Conservation (phyloP, 2,797 vertebrate genomes). For the Onychomys leucogaster region DNA sequence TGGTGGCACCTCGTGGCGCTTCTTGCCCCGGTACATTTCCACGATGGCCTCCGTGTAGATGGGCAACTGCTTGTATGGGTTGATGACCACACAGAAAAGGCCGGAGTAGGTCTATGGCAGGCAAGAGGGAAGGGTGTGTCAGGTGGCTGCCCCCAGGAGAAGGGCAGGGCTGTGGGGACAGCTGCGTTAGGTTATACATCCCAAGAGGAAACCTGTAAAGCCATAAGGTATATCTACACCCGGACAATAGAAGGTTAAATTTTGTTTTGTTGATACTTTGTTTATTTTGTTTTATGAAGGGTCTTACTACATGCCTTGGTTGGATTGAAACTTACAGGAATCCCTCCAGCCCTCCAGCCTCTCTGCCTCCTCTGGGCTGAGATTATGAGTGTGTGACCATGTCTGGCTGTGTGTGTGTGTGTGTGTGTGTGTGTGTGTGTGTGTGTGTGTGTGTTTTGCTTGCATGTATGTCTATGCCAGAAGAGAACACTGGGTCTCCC, state of each 20-base stretch:
- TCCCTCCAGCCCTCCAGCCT: background rate
- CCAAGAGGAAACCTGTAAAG: background rate
- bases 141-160: background rate
- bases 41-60: slow-evolving; percentile 96
- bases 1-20: slow-evolving; percentile 96
- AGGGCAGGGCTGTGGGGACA: accelerated
- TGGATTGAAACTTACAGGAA: background rate
- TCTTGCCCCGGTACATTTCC: slow-evolving; percentile 97
- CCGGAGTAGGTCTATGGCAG: slow-evolving; percentile 93
- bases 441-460: background rate
- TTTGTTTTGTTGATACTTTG: no score
- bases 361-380: background rate
- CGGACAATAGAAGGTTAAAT: accelerated
- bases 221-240: background rate
- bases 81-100: slow-evolving; percentile 96
- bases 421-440: background rate
- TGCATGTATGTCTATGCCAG: background rate
- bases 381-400: background rate
- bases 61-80: slow-evolving; percentile 96
- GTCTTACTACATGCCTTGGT: background rate
- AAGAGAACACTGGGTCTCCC: background rate
- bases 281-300: background rate
- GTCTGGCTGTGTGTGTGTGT: background rate
- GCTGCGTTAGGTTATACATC: background rate
- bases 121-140: background rate